Conservation (phyloP, 2,888 invertebrate genomes). For the Dynastes grantii region DNA sequence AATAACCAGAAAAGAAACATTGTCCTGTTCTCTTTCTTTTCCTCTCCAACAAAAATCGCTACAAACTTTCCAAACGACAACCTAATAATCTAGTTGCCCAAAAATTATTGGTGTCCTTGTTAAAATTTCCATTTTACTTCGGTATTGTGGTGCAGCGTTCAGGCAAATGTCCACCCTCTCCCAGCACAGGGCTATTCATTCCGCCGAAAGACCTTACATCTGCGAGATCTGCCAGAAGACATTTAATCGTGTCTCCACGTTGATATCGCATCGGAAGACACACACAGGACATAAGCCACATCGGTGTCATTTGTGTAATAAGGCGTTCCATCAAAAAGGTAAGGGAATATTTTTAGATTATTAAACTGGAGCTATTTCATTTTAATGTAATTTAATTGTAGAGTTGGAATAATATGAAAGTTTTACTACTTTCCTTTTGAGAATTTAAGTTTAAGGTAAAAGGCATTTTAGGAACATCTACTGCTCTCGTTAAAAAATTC, state of each 20-base stretch:
- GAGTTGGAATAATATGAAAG: too few relatives aligned
- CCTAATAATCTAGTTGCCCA: too few relatives aligned
- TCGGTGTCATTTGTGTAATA: conserved; percentile 82
- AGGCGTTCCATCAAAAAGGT: conserved; percentile 89
- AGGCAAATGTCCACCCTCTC: conserved; percentile 83
- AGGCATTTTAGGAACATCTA: too few relatives aligned
- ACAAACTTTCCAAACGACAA: too few relatives aligned
- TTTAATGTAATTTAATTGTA: too few relatives aligned
- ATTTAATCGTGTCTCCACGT: conserved; percentile 85
- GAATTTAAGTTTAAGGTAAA: too few relatives aligned
- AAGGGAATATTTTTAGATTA: background rate
- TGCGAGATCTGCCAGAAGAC: conserved; percentile 85
- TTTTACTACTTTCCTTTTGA: too few relatives aligned
- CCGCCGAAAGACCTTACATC: conserved; percentile 81
- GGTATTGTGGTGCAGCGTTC: conserved; percentile 71
- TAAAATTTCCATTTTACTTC: too few relatives aligned
- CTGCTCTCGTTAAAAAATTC: too few relatives aligned
- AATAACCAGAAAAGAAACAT: background rate
- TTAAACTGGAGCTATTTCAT: too few relatives aligned
- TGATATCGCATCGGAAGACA: conserved; percentile 86
- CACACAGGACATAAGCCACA: conserved; percentile 84
- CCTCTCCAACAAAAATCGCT: too few relatives aligned
- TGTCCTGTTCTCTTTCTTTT: background rate
- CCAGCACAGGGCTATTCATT: conserved; percentile 86
- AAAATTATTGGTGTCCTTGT: too few relatives aligned